phyloP scores from a whole-genome alignment of 2,113 vertebrate genomes.

The Oxygymnocypris stewartii region DNA sequence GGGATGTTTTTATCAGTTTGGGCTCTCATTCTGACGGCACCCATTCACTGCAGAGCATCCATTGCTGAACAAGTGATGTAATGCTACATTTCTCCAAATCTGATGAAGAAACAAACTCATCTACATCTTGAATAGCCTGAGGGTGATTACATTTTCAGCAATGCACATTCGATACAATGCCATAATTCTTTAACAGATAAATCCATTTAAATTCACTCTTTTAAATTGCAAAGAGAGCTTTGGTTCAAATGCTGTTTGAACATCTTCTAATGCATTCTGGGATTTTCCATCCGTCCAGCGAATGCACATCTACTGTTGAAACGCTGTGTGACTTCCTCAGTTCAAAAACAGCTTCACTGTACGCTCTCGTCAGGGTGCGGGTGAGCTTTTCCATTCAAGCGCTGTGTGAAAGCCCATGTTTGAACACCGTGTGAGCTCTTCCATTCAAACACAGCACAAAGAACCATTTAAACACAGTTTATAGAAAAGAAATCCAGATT shows the following conservation, averaged over 20 bases:
- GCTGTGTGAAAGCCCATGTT: background rate
- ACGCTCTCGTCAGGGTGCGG: background rate
- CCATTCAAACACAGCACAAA: slow-evolving; percentile 21
- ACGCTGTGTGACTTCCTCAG: background rate
- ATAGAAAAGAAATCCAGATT: background rate
- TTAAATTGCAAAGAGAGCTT: background rate
- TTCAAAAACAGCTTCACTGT: background rate
- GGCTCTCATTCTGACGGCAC: background rate
- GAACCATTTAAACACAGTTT: background rate
- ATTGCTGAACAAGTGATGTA: background rate
- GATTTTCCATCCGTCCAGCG: background rate
- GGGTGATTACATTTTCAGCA: too few relatives aligned
- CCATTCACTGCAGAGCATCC: background rate
- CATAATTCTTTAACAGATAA: background rate
- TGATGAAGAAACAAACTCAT: too few relatives aligned
- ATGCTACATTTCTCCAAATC: background rate
- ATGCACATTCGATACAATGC: background rate
- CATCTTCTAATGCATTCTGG: background rate
- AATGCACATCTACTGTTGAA: background rate
- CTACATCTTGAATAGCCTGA: too few relatives aligned
- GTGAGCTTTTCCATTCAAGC: background rate
- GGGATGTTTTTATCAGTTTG: background rate
- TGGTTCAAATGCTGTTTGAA: background rate
- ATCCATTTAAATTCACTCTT: background rate
- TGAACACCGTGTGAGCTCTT: background rate